Evolutionary conservation across 2,797 vertebrate genomes (phyloP).

Genomic region (Chelidonichthys spinosus): DNA sequence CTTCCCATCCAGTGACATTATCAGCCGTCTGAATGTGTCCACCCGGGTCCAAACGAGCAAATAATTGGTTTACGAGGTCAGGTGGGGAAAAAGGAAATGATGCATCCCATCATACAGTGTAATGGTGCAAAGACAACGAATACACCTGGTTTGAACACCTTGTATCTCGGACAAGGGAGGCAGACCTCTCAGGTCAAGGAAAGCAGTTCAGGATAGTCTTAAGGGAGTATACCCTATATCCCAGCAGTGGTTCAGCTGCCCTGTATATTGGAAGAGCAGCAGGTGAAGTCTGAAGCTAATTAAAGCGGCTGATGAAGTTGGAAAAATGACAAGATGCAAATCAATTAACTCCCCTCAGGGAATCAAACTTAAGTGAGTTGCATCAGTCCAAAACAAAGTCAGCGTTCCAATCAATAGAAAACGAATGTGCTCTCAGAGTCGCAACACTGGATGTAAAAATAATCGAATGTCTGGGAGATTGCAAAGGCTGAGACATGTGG

Average conservation of each 20-base stretch:
- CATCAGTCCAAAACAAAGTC: slow-evolving; percentile 54
- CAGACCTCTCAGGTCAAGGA: not conserved
- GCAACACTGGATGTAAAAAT: slow-evolving; percentile 24
- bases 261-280: not conserved
- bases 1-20: slow-evolving; percentile 48
- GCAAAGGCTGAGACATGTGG: slow-evolving; percentile 40
- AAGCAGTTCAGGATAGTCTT: not conserved
- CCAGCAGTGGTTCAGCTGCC: not conserved
- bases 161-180: not conserved
- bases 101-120: not conserved
- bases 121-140: not conserved
- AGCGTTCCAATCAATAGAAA: slow-evolving; percentile 63
- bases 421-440: slow-evolving; percentile 47
- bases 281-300: slow-evolving; percentile 26
- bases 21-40: slow-evolving; percentile 23
- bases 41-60: slow-evolving; percentile 18
- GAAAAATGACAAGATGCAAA: slow-evolving; percentile 52
- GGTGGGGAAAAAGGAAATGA: not conserved
- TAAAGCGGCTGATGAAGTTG: slow-evolving; percentile 32
- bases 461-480: slow-evolving; percentile 29
- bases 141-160: not conserved
- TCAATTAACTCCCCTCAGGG: slow-evolving; percentile 48
- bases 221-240: not conserved
- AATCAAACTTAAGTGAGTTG: slow-evolving; percentile 60
- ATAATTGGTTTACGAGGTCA: slow-evolving; percentile 55